Evolutionary conservation across 2,888 invertebrate species (phyloP).

Genomic region (Drosophila falleni): DNA sequence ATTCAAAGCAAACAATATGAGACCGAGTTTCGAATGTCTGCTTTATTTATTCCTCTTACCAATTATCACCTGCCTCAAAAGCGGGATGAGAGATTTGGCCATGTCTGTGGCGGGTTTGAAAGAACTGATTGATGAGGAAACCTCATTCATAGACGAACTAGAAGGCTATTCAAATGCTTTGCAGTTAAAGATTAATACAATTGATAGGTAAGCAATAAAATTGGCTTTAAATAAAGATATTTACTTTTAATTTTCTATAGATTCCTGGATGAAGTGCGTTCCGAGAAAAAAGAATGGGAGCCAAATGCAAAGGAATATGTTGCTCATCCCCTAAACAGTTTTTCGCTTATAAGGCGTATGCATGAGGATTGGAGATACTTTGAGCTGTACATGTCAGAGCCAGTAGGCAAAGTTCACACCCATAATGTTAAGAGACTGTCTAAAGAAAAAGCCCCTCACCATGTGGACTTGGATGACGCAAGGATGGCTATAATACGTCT

Average conservation of each 20-base stretch:
- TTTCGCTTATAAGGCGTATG: conserved; percentile 38
- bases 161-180: conserved; percentile 14
- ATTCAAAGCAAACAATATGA: conserved; percentile 20
- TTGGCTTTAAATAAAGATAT: not conserved
- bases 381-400: conserved; percentile 21
- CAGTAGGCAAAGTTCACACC: not conserved
- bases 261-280: conserved; percentile 26
- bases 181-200: conserved; percentile 26
- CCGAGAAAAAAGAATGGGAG: conserved; percentile 16
- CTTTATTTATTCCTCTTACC: conserved; percentile 3
- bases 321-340: conserved; percentile 40
- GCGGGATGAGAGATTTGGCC: conserved; percentile 6
- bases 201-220: conserved; percentile 32
- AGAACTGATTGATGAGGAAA: conserved; percentile 17
- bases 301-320: conserved; percentile 14
- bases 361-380: conserved; percentile 47
- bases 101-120: conserved; percentile 29
- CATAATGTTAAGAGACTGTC: conserved; percentile 11
- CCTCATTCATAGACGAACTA: conserved; percentile 27
- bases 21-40: not conserved
- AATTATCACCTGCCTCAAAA: not conserved
- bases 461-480: conserved; percentile 11
- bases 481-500: conserved; percentile 2
- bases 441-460: not conserved
- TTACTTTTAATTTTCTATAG: conserved; percentile 10